Evolutionary conservation across 2,797 vertebrate species (phyloP), one percentile per base, ranked within the genome.

Genomic region (Typhlichthys eigenmanni): DNA sequence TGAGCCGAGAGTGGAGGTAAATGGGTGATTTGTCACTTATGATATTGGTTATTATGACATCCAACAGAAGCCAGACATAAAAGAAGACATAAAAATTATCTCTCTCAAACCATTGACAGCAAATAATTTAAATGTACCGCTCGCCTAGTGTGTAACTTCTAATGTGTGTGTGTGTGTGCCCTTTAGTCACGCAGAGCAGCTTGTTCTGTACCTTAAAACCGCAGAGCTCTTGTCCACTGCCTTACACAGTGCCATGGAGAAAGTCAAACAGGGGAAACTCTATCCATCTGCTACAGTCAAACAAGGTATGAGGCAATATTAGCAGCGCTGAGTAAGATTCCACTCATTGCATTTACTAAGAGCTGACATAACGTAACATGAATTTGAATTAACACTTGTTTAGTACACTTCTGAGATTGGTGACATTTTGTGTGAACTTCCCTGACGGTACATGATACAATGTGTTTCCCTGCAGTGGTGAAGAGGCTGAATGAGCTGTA

Each of bases 1-100:
- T 98, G 66, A 98, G 97, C 90, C 84, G 93, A 56, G 96, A 99
- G 82, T 98, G 97, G 97, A 95, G 96, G 96, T 98, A 60, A 89
- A 87, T 49, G 43, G 51, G 0, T 3, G 10, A 61, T 45, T 60
- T 51, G 50, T 9, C 38, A 24, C 0, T 49, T 14, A 60, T 51
- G 19, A 4, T 6, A 5, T 45, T 63, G 45, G 34, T 9, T 38
- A 6, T 38, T 38, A 38, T 38, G 34, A 38, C 34, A 38, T 38
- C 6, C 6, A 38, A 9, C 34, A 38, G 34, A 6, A 38, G 34
- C 6, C 16, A 9, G 34, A 38, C 34, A 38, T 38, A 38, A 38
- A 38, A 38, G 16, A 17, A 9, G 34, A 38, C 34, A 38, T 38
- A 38, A 38, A 38, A 38, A 38, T 38, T 1, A 38, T 7, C 34